Evolutionary conservation across 2,113 vertebrate species (phyloP).

Genomic region (Sapajus apella): DNA sequence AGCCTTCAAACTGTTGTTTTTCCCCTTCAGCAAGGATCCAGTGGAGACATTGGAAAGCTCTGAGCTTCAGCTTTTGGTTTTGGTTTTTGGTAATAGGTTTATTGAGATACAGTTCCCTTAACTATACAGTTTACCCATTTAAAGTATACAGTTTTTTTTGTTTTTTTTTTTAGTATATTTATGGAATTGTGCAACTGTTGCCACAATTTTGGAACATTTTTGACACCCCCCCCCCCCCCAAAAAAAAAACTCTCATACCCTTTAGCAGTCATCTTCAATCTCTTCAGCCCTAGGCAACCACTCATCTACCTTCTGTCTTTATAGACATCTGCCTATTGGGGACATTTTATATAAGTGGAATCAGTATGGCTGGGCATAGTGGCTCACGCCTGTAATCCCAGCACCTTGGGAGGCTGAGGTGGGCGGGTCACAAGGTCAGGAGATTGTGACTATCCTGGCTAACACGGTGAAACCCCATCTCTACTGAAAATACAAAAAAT

Average conservation of each 20-base stretch:
- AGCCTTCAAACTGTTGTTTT: conserved; percentile 46
- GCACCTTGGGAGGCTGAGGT: too few species aligned
- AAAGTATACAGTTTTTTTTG: neutral
- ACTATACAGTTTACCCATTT: neutral
- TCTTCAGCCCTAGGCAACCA: neutral
- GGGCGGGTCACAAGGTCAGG: too few species aligned
- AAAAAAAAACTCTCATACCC: too few species aligned
- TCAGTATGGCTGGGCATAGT: neutral
- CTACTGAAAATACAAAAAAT: too few species aligned
- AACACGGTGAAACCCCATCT: too few species aligned
- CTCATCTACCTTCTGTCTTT: neutral
- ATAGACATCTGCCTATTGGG: neutral
- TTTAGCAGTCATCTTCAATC: neutral
- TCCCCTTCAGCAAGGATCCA: neutral
- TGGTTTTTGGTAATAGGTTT: neutral
- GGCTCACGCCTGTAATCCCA: too few species aligned
- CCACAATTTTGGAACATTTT: neutral
- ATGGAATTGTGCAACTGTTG: neutral
- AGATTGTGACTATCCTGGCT: too few species aligned
- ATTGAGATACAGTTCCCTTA: neutral
- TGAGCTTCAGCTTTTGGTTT: neutral
- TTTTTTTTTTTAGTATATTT: neutral
- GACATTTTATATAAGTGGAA: neutral
- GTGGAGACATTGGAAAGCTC: neutral
- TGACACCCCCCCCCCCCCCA: neutral